Percentiles rank a stretch among this genome's conserved stretches.
Evolutionary conservation across 2,888 invertebrate genomes (phyloP).

Genomic region (Horisme vitalbata): DNA sequence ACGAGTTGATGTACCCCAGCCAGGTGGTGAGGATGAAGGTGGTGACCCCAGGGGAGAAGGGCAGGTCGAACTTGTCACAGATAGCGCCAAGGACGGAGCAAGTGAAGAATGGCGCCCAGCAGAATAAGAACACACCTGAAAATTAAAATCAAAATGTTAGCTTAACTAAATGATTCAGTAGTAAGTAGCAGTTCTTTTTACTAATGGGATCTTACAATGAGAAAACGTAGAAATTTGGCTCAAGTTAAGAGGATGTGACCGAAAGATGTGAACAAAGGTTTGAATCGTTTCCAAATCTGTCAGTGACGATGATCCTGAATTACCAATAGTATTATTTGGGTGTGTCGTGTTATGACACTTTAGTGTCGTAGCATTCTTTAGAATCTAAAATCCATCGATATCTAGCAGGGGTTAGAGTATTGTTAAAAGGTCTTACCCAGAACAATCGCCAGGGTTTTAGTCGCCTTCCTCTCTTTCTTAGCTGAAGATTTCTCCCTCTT

Average conservation of each 20-base stretch:
- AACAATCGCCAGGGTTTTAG: constrained; percentile 99
- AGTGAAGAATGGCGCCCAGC: constrained; percentile 99
- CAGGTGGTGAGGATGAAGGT: constrained; percentile 98
- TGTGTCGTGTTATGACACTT: too few relatives aligned
- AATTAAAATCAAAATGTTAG: constrained; percentile 6
- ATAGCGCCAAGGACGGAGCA: constrained; percentile 98
- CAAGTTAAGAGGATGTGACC: too few relatives aligned
- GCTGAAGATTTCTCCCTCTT: constrained; percentile 97
- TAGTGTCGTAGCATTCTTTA: too few relatives aligned
- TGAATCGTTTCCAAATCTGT: too few relatives aligned
- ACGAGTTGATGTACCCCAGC: constrained; percentile 99
- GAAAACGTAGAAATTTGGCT: too few relatives aligned
- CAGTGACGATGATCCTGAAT: too few relatives aligned
- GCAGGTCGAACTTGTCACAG: constrained; percentile 91
- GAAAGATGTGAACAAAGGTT: too few relatives aligned
- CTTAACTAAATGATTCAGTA: neutral
- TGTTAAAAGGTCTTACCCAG: constrained; percentile 88
- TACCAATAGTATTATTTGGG: too few relatives aligned
- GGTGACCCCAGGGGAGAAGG: constrained; percentile 92
- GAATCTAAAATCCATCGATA: too few relatives aligned
- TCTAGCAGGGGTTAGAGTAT: too few relatives aligned
- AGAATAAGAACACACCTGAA: constrained; percentile 98
- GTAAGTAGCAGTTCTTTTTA: too few relatives aligned
- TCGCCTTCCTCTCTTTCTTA: constrained; percentile 97
- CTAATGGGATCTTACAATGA: too few relatives aligned